Percentiles rank a stretch among this genome's conserved stretches.
Conservation (phyloP, 2,888 invertebrate genomes). For the Thalpophila matura region DNA sequence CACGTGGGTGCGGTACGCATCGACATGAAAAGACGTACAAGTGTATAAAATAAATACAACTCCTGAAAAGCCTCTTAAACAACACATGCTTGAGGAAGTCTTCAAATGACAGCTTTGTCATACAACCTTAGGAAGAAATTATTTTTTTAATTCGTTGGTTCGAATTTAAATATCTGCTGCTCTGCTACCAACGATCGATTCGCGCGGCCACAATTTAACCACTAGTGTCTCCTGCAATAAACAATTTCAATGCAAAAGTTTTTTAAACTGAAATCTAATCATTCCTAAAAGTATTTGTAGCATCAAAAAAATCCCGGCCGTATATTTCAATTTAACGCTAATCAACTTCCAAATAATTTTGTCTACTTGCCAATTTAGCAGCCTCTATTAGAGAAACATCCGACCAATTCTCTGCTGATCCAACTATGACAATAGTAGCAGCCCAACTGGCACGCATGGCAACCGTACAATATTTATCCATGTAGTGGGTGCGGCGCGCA, state of each 20-base stretch:
- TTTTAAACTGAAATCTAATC: background rate
- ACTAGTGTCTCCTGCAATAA: background rate
- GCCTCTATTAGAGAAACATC: constrained; percentile 39
- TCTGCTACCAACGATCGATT: background rate
- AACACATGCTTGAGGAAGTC: constrained; percentile 19
- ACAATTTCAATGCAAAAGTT: background rate
- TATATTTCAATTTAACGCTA: constrained; percentile 7
- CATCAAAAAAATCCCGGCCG: background rate
- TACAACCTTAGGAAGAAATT: constrained; percentile 19
- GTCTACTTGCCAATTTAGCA: constrained; percentile 26
- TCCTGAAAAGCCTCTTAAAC: constrained; percentile 36
- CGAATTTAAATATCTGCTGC: background rate
- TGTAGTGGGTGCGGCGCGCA: constrained; percentile 39
- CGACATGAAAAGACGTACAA: constrained; percentile 19
- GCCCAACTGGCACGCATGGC: constrained; percentile 48
- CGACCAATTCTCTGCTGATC: constrained; percentile 33
- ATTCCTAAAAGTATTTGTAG: constrained; percentile 3
- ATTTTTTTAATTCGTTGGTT: constrained; percentile 13
- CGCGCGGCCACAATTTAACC: background rate
- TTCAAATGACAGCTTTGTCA: constrained; percentile 39
- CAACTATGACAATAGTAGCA: constrained; percentile 23
- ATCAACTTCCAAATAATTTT: constrained; percentile 1
- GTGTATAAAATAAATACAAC: constrained; percentile 38
- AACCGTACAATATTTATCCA: constrained; percentile 21
- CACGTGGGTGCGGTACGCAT: constrained; percentile 51